Conservation (phyloP, 2,888 invertebrate species). For the Standfussiana lucernea region DNA sequence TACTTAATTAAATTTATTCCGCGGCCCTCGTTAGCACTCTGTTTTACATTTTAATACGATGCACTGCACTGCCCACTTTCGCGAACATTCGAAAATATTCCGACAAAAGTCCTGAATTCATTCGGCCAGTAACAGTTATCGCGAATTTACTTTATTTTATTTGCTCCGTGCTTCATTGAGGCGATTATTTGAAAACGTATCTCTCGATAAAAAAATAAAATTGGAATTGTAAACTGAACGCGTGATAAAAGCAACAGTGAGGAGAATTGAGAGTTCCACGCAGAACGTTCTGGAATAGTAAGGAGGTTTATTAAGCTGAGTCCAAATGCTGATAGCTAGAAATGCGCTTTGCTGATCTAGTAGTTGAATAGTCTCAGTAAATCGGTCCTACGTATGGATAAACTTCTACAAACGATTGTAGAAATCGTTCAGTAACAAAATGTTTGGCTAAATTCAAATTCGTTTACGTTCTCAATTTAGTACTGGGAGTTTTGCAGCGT, state of each 20-base stretch:
- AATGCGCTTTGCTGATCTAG: conserved; percentile 12
- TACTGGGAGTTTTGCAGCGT: conserved; percentile 1
- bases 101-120: conserved; percentile 21
- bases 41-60: conserved; percentile 63
- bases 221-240: conserved; percentile 24
- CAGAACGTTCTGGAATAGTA: conserved; percentile 24
- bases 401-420: conserved; percentile 10
- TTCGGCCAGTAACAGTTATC: conserved; percentile 32
- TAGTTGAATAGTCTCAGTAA: conserved; percentile 16
- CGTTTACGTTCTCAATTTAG: conserved; percentile 6
- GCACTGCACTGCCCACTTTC: conserved; percentile 35
- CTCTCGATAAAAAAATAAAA: conserved; percentile 37
- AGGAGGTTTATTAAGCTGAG: not conserved
- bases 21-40: conserved; percentile 43
- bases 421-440: conserved; percentile 12
- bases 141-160: conserved; percentile 46
- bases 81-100: conserved; percentile 33
- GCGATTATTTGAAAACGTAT: conserved; percentile 42
- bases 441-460: conserved; percentile 15
- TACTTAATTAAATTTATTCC: conserved; percentile 59
- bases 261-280: not conserved
- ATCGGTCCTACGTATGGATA: not conserved
- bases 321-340: not conserved
- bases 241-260: conserved; percentile 18
- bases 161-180: conserved; percentile 25